Conservation (phyloP, 2,113 vertebrate species). For the Cynocephalus volans region DNA sequence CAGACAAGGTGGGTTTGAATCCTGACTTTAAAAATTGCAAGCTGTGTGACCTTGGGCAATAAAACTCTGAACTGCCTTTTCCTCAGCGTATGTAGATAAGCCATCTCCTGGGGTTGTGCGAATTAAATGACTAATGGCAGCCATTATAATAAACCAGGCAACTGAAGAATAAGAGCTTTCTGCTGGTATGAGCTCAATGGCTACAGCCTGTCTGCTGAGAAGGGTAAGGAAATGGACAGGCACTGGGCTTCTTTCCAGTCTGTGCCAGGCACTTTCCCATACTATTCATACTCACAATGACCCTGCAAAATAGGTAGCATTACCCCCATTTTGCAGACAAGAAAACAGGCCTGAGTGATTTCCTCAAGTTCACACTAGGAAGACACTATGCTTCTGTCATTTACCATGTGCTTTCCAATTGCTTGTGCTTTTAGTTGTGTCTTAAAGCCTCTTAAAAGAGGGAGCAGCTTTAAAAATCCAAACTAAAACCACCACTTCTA, state of each 20-base stretch:
- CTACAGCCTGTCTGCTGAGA: background rate
- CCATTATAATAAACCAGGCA: background rate
- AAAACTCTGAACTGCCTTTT: background rate
- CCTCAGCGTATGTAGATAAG: background rate
- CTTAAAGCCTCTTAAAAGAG: constrained; percentile 36
- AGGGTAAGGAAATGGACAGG: background rate
- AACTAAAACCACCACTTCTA: constrained; percentile 45
- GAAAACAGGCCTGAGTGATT: background rate
- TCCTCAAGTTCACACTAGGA: constrained; percentile 7
- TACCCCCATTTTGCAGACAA: background rate
- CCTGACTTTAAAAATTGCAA: constrained; percentile 36
- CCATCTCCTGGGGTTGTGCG: background rate
- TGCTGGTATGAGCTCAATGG: background rate
- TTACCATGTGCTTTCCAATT: background rate
- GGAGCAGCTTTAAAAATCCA: constrained; percentile 59
- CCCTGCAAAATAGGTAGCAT: background rate
- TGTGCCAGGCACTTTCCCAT: background rate
- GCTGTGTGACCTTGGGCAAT: background rate
- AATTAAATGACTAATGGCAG: background rate
- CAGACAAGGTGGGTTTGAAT: constrained; percentile 13
- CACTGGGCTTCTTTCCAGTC: background rate
- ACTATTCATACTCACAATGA: background rate
- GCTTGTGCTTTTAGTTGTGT: constrained; percentile 28
- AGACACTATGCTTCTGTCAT: background rate
- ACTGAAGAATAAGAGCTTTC: background rate